Evolutionary conservation across 2,113 vertebrate species (phyloP).

Genomic region (Mastomys coucha): DNA sequence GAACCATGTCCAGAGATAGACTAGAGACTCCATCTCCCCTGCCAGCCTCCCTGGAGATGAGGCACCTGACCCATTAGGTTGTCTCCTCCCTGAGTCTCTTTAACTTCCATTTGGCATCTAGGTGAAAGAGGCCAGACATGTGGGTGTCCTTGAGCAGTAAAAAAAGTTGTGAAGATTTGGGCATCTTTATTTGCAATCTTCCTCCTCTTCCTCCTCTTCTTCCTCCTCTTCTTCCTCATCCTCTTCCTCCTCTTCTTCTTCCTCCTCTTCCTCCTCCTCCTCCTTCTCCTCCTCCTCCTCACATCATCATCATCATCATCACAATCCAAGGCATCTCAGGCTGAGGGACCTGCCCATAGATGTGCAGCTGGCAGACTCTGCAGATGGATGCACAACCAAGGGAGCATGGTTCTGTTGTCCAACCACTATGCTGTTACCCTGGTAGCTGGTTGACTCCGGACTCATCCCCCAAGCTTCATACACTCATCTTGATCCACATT

Average conservation of each 20-base stretch:
- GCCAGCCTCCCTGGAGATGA: background rate
- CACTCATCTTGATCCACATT: background rate
- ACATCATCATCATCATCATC: too few relatives aligned
- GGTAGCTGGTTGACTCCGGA: background rate
- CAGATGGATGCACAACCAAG: background rate
- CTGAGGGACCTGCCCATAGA: background rate
- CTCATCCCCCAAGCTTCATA: background rate
- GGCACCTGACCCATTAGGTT: background rate
- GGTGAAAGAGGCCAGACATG: background rate
- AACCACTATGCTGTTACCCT: fast-evolving
- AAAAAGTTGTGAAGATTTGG: background rate
- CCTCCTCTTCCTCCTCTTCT: too few relatives aligned
- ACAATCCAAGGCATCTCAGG: background rate
- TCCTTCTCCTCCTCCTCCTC: too few relatives aligned
- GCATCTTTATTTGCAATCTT: background rate
- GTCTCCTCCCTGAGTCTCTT: slow-evolving; percentile 36
- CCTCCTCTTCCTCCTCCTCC: too few relatives aligned
- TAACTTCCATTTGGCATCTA: background rate
- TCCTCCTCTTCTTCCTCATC: too few relatives aligned
- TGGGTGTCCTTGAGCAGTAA: background rate
- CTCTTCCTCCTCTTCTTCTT: too few relatives aligned
- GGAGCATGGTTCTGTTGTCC: background rate
- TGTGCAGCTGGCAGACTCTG: too few relatives aligned
- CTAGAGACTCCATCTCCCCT: background rate
- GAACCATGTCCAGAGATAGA: background rate